A percentile compares a stretch with the other conserved stretches of the same genome.
Evolutionary conservation across 2,888 invertebrate genomes (phyloP).

Genomic region (Miltochrista miniata): DNA sequence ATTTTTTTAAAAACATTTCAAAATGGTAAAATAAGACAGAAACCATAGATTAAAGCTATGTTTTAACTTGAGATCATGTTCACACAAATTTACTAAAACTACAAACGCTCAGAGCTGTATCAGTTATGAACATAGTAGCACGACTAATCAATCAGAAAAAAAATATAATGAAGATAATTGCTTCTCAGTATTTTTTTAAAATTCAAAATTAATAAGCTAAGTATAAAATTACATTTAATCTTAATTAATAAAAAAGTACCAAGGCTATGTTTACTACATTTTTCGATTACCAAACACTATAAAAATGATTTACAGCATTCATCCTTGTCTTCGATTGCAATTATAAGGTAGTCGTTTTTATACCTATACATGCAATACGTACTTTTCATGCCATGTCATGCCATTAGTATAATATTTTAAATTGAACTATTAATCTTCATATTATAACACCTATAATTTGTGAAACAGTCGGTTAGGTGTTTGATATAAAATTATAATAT

Average conservation of each 20-base stretch:
- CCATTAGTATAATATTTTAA: constrained; percentile 2
- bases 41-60: no score
- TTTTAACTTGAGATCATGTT: no score
- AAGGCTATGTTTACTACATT: constrained; percentile 1
- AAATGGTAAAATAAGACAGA: no score
- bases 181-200: background rate
- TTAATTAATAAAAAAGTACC: background rate
- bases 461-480: background rate
- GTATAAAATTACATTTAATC: background rate
- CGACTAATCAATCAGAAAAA: no score
- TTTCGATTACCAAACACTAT: constrained; percentile 1
- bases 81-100: no score
- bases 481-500: background rate
- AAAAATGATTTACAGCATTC: constrained; percentile 5
- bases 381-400: background rate
- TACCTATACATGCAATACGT: background rate
- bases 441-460: background rate
- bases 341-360: background rate
- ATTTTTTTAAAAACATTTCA: no score
- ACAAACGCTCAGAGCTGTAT: no score
- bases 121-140: no score
- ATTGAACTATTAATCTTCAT: constrained; percentile 5
- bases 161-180: background rate
- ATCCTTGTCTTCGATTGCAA: constrained; percentile 5
- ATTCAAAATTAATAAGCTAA: constrained; percentile 3